These are phyloP conservation scores for Cottus gobio DNA, from an alignment of 2,113 vertebrate genomes.

Conservation along the genomic window DNA sequence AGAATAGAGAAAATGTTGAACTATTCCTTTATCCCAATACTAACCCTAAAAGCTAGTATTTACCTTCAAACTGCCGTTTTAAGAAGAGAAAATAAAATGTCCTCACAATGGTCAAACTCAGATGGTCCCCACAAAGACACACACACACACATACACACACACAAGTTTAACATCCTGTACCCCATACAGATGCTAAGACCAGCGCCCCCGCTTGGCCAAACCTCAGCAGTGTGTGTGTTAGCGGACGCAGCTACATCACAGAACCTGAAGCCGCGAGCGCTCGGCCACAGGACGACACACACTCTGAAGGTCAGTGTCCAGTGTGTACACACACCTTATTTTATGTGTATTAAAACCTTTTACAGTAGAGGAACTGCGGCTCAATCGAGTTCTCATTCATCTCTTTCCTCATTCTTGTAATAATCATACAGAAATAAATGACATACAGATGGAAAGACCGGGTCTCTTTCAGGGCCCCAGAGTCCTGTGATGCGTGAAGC, in stretches of 20 bases:
- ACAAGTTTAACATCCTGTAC: not conserved
- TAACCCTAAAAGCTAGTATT: not conserved
- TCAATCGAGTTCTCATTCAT: not conserved
- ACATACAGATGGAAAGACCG: not conserved
- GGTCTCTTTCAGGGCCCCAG: conserved; percentile 70
- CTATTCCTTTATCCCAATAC: no score
- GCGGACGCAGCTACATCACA: conserved; percentile 69
- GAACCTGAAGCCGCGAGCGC: conserved; percentile 54
- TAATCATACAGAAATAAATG: not conserved
- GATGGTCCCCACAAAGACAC: not conserved
- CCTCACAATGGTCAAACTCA: not conserved
- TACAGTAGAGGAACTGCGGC: not conserved
- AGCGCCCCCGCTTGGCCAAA: conserved; percentile 90
- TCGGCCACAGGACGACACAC: not conserved
- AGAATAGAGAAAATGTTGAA: no score
- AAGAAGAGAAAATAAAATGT: not conserved
- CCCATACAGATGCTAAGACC: conserved; percentile 86
- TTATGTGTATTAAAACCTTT: not conserved
- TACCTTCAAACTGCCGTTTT: not conserved
- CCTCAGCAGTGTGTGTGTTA: conserved; percentile 65
- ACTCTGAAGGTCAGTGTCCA: conserved; percentile 51
- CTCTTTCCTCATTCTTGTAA: not conserved
- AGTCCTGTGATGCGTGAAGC: conserved; percentile 50
- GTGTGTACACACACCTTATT: not conserved
- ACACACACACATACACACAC: not conserved